Conservation (phyloP, 2,888 invertebrate genomes). For the Halictus ligatus region DNA sequence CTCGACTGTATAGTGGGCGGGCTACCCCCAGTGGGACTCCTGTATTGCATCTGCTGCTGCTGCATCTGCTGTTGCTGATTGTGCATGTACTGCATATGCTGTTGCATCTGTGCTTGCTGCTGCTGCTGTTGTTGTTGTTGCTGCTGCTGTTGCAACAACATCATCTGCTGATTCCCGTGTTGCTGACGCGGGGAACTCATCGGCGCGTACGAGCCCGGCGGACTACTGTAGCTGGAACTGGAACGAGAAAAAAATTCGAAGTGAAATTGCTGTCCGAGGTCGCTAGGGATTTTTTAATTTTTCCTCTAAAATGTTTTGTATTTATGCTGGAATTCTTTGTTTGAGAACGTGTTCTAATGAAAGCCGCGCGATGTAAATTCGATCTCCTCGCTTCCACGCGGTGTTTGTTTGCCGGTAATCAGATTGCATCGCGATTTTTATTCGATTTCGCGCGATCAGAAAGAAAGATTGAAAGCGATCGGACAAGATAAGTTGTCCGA, state of each 20-base stretch:
- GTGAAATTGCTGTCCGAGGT: background rate
- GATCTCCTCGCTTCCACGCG: too few relatives aligned
- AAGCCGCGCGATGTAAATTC: too few relatives aligned
- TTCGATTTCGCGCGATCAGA: too few relatives aligned
- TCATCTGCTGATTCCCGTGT: constrained; percentile 86
- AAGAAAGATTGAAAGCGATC: background rate
- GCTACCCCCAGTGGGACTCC: constrained; percentile 88
- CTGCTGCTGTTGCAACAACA: constrained; percentile 84
- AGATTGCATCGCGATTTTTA: too few relatives aligned
- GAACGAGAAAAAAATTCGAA: background rate
- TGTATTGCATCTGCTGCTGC: constrained; percentile 83
- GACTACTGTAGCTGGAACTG: constrained; percentile 83
- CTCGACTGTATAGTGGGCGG: constrained; percentile 84
- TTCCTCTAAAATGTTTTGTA: too few relatives aligned
- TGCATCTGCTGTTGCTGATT: constrained; percentile 78
- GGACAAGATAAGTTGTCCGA: background rate
- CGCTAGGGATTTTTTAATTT: too few relatives aligned
- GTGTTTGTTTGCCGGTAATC: too few relatives aligned
- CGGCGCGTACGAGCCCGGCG: constrained; percentile 86
- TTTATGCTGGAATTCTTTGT: too few relatives aligned
- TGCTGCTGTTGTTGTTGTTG: constrained; percentile 79
- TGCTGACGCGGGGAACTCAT: constrained; percentile 88
- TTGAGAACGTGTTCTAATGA: too few relatives aligned
- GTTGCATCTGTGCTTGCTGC: constrained; percentile 76
- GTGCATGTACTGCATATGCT: constrained; percentile 77